These are phyloP conservation scores for Dusona sp. DNA, from an alignment of 2,888 invertebrate genomes.

Conservation along the genomic window DNA sequence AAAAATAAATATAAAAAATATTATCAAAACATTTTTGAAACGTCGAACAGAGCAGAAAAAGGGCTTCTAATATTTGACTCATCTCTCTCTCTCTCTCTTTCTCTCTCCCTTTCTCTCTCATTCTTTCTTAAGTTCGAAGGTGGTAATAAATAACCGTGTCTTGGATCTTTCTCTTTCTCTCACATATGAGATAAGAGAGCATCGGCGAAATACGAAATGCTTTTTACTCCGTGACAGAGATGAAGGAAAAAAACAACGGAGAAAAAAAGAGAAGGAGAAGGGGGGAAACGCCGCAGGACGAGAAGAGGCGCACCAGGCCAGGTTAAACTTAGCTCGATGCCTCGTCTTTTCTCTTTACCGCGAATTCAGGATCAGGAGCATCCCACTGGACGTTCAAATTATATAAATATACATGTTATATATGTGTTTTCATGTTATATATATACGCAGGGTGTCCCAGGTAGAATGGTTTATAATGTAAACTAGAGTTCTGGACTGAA, in stretches of 20 bases:
- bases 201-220: conserved; percentile 34
- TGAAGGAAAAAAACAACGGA: conserved; percentile 33
- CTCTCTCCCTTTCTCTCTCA: conserved; percentile 40
- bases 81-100: conserved; percentile 48
- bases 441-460: neutral
- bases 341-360: conserved; percentile 60
- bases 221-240: conserved; percentile 50
- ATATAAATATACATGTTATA: conserved; percentile 22
- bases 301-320: conserved; percentile 58
- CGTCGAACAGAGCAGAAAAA: conserved; percentile 46
- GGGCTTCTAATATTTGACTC: conserved; percentile 57
- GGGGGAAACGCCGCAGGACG: conserved; percentile 21
- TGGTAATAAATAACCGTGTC: conserved; percentile 71
- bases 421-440: neutral
- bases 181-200: conserved; percentile 12
- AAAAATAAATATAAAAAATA: conserved; percentile 24
- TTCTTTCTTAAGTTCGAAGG: conserved; percentile 33
- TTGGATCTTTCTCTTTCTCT: conserved; percentile 51
- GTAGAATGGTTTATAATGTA: neutral
- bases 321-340: conserved; percentile 70
- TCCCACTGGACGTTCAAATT: conserved; percentile 50
- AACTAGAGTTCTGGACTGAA: neutral
- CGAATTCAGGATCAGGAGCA: conserved; percentile 69
- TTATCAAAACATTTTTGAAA: conserved; percentile 25
- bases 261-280: conserved; percentile 35